phyloP scores from a whole-genome alignment of 2,888 invertebrate species.

The Troides oblongomaculatus region DNA sequence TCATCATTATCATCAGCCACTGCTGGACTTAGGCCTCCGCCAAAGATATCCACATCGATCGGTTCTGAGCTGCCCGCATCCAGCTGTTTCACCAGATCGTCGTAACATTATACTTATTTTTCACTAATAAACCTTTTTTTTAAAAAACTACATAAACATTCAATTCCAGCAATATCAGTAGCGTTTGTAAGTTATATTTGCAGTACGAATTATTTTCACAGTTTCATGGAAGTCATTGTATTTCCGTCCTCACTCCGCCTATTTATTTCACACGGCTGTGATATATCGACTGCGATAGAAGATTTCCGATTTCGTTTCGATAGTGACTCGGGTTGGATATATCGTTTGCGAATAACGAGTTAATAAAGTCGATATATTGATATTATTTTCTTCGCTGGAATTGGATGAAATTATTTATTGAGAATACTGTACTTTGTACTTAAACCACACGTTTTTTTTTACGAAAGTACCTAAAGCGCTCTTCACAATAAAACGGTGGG shows the following conservation, averaged over 20 bases:
- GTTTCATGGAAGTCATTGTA: slow-evolving; percentile 3
- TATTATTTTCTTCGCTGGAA: background rate
- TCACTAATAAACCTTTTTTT: background rate
- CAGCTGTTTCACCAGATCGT: too few relatives aligned
- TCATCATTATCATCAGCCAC: too few relatives aligned
- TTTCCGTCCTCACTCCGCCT: slow-evolving; percentile 13
- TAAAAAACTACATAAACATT: background rate
- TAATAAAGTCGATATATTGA: background rate
- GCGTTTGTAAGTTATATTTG: background rate
- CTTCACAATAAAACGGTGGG: too few relatives aligned
- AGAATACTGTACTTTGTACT: too few relatives aligned
- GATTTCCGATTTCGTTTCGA: slow-evolving; percentile 20
- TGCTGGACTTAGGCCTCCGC: too few relatives aligned
- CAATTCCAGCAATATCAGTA: background rate
- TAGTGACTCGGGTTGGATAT: slow-evolving; percentile 16
- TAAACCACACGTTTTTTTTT: background rate
- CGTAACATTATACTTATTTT: background rate
- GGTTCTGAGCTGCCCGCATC: too few relatives aligned
- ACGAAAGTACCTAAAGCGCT: too few relatives aligned
- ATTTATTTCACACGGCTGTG: slow-evolving; percentile 24
- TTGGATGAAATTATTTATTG: too few relatives aligned
- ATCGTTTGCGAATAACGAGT: slow-evolving; percentile 7
- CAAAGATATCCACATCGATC: too few relatives aligned
- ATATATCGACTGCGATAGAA: slow-evolving; percentile 22
- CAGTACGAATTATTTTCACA: slow-evolving; percentile 1